Conservation (phyloP, 2,888 invertebrate species). For the Plemyria rubiginata region DNA sequence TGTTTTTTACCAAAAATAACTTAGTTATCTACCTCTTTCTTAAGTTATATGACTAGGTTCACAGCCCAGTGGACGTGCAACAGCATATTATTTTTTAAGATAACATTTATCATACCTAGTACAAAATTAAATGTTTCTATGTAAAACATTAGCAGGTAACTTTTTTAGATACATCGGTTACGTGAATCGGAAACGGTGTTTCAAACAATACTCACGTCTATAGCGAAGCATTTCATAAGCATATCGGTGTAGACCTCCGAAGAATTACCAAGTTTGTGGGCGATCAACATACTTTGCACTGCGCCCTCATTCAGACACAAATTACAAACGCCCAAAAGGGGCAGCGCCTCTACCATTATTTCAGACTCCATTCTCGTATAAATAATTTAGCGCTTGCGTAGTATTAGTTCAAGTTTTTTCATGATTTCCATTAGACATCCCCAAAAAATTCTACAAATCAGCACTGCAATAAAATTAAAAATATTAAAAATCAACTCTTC, state of each 20-base stretch:
- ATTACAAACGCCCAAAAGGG: constrained; percentile 72
- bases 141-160: not conserved
- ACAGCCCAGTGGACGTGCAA: too few relatives aligned
- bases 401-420: constrained; percentile 11
- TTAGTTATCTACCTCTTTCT: too few relatives aligned
- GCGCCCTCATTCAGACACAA: constrained; percentile 72
- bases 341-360: constrained; percentile 72
- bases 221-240: constrained; percentile 69
- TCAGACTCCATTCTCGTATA: constrained; percentile 58
- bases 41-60: too few relatives aligned
- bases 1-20: too few relatives aligned
- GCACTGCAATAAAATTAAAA: too few relatives aligned
- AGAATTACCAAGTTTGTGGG: constrained; percentile 54
- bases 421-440: constrained; percentile 4
- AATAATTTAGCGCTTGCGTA: constrained; percentile 14
- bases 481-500: too few relatives aligned
- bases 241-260: constrained; percentile 66
- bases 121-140: not conserved
- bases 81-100: too few relatives aligned
- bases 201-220: constrained; percentile 67
- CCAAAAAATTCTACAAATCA: too few relatives aligned
- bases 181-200: not conserved
- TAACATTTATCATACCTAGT: not conserved
- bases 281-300: constrained; percentile 72
- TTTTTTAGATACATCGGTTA: not conserved